Evolutionary conservation across 2,888 invertebrate species (phyloP).

Genomic region (Sylvicola cinctus): DNA sequence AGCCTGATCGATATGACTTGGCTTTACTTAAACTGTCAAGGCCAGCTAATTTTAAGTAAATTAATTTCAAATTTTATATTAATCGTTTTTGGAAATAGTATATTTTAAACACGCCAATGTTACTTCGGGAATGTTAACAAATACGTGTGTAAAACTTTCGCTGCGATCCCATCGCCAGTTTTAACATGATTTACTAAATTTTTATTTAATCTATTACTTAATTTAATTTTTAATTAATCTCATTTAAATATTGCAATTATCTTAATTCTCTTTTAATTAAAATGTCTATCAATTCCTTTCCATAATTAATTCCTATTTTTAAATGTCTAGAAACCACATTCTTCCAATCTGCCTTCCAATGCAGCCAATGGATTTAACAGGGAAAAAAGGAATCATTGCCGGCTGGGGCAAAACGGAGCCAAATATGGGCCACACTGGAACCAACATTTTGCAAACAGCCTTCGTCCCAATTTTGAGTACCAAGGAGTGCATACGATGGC

Average conservation of each 20-base stretch:
- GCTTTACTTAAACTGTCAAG: conserved; percentile 51
- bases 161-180: too few relatives aligned
- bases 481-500: conserved; percentile 61
- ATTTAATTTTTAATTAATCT: too few relatives aligned
- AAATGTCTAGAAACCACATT: too few relatives aligned
- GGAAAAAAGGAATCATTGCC: conserved; percentile 44
- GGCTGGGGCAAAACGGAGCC: conserved; percentile 72
- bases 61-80: conserved; percentile 1
- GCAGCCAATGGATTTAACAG: conserved; percentile 24
- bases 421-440: conserved; percentile 52
- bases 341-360: conserved; percentile 61
- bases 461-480: conserved; percentile 61
- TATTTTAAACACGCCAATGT: too few relatives aligned
- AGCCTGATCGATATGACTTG: conserved; percentile 64
- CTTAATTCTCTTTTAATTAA: too few relatives aligned
- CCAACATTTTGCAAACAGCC: conserved; percentile 59
- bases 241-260: too few relatives aligned
- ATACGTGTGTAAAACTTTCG: too few relatives aligned
- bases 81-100: background rate
- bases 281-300: too few relatives aligned
- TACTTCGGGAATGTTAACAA: too few relatives aligned
- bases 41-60: conserved; percentile 30
- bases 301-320: background rate
- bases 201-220: too few relatives aligned
- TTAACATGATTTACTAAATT: too few relatives aligned